These are phyloP conservation scores for Rhopalosiphum nymphaeae DNA, from an alignment of 2,888 invertebrate species.

Conservation along the genomic window DNA sequence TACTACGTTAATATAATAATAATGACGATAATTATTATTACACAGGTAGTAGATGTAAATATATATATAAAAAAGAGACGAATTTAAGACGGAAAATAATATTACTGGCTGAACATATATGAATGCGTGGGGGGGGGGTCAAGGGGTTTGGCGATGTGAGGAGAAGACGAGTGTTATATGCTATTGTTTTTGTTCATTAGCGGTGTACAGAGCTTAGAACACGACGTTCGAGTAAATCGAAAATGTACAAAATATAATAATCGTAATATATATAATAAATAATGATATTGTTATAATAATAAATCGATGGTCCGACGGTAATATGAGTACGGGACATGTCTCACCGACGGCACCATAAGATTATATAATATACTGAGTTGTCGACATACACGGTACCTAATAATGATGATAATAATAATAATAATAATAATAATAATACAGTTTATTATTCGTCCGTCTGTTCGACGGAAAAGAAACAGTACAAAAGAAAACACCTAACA, in stretches of 20 bases:
- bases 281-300: slow-evolving; percentile 8
- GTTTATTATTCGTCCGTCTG: slow-evolving; percentile 27
- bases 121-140: background rate
- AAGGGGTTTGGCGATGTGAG: background rate
- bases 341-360: background rate
- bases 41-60: background rate
- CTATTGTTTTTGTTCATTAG: background rate
- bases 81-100: background rate
- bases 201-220: slow-evolving; percentile 32
- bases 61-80: background rate
- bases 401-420: slow-evolving; percentile 4
- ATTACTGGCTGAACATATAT: slow-evolving; percentile 7
- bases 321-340: background rate
- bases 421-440: slow-evolving; percentile 25
- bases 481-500: slow-evolving; percentile 49
- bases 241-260: slow-evolving; percentile 26
- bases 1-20: background rate
- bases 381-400: background rate
- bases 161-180: background rate
- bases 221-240: slow-evolving; percentile 25
- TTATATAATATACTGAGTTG: background rate
- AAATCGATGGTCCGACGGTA: background rate
- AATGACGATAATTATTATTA: background rate
- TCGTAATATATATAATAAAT: slow-evolving; percentile 24
- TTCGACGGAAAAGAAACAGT: slow-evolving; percentile 35